These are phyloP conservation scores for Euura saliciscinereae DNA, from an alignment of 1,140 invertebrate genomes.

Conservation along the genomic window DNA sequence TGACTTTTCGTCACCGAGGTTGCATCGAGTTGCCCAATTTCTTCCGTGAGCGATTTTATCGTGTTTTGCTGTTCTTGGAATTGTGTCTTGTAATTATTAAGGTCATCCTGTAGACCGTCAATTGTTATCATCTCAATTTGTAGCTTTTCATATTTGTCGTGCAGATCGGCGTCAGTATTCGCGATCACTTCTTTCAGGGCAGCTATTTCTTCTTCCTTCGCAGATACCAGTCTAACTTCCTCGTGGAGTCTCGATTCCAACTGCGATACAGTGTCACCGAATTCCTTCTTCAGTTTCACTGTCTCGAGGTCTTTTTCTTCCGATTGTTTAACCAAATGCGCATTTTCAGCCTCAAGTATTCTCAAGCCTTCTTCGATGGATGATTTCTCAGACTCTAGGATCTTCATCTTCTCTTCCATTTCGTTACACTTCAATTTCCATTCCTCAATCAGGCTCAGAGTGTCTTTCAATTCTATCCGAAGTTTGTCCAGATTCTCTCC, in stretches of 20 bases:
- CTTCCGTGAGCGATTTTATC: slow-evolving; percentile 32
- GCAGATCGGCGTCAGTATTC: slow-evolving; percentile 63
- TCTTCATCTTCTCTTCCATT: slow-evolving; percentile 44
- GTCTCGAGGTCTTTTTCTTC: slow-evolving; percentile 22
- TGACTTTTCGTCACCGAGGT: slow-evolving; percentile 20
- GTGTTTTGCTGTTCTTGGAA: slow-evolving; percentile 29
- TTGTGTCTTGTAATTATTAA: slow-evolving; percentile 29
- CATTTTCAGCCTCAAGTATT: slow-evolving; percentile 27
- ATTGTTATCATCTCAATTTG: slow-evolving; percentile 38
- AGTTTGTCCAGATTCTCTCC: slow-evolving; percentile 32
- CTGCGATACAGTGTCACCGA: slow-evolving; percentile 39
- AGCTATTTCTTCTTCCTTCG: slow-evolving; percentile 6
- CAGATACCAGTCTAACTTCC: slow-evolving; percentile 46
- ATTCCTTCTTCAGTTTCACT: slow-evolving; percentile 31
- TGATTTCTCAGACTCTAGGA: slow-evolving; percentile 35
- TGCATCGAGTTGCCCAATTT: slow-evolving; percentile 31
- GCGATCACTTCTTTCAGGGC: slow-evolving; percentile 29
- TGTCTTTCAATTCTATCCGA: slow-evolving; percentile 43
- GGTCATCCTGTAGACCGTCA: slow-evolving; percentile 40
- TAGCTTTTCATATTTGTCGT: slow-evolving; percentile 43
- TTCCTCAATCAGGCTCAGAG: slow-evolving; percentile 41
- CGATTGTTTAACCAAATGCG: neutral
- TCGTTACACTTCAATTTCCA: slow-evolving; percentile 50
- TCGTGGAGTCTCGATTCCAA: slow-evolving; percentile 44
- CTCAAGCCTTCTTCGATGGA: slow-evolving; percentile 37